These are phyloP conservation scores for Drosophila pruinosa DNA, from an alignment of 1,140 invertebrate genomes.

Conservation along the genomic window DNA sequence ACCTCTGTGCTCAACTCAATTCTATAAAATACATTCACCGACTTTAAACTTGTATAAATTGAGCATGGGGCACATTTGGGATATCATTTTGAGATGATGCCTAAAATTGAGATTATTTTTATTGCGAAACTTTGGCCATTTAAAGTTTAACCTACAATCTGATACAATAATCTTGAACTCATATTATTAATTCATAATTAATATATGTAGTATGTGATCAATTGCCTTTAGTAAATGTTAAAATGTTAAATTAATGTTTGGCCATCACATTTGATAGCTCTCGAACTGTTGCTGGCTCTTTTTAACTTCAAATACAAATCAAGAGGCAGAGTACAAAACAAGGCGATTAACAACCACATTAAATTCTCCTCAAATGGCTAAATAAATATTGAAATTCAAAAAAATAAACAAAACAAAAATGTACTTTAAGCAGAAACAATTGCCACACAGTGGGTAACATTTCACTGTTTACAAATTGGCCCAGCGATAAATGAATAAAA, in stretches of 20 bases:
- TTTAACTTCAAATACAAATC: conserved; percentile 40
- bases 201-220: conserved; percentile 28
- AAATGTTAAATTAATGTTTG: conserved; percentile 30
- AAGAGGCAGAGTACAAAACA: conserved; percentile 11
- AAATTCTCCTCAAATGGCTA: conserved; percentile 33
- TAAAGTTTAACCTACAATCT: not conserved
- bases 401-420: not conserved
- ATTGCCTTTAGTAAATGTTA: not conserved
- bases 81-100: conserved; percentile 10
- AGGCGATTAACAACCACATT: conserved; percentile 42
- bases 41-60: conserved; percentile 1
- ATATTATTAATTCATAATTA: not conserved
- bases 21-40: conserved; percentile 20
- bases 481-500: conserved; percentile 47
- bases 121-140: not conserved
- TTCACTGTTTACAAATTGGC: conserved; percentile 16
- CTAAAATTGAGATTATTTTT: conserved; percentile 13
- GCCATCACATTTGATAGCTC: conserved; percentile 8
- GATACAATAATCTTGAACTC: not conserved
- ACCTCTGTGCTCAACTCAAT: not conserved
- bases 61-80: not conserved
- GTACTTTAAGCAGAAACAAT: not conserved
- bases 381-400: conserved; percentile 53
- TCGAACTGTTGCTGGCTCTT: conserved; percentile 1
- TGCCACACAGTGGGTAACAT: not conserved